These are phyloP conservation scores for Tipula vernalis DNA, from an alignment of 2,888 invertebrate species.

Conservation along the genomic window DNA sequence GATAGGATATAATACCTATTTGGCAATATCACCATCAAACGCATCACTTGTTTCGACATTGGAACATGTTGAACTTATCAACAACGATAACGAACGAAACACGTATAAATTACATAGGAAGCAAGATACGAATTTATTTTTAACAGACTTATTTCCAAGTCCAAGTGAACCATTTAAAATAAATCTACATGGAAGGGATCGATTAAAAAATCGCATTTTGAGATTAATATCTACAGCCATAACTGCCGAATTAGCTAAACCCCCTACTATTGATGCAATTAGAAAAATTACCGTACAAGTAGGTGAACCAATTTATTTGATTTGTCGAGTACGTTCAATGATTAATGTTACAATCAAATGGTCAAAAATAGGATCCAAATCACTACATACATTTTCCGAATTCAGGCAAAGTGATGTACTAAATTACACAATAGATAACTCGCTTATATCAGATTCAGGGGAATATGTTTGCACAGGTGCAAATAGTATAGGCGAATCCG, in stretches of 20 bases:
- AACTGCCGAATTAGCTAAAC: too few species aligned
- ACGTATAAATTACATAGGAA: neutral
- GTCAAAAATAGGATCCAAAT: neutral
- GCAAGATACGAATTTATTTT: neutral
- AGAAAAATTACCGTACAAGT: neutral
- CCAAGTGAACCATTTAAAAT: neutral
- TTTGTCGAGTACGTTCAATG: neutral
- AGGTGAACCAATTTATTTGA: neutral
- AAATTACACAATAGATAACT: neutral
- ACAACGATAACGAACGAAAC: neutral
- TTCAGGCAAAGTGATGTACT: neutral
- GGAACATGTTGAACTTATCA: neutral
- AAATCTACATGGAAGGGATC: neutral
- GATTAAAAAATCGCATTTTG: neutral
- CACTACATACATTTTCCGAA: neutral
- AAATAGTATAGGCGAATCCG: neutral
- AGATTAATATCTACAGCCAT: neutral
- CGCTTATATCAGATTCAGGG: neutral
- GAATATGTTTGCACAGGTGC: neutral
- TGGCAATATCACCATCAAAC: neutral
- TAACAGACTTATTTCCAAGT: neutral
- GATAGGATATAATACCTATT: neutral
- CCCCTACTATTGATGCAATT: neutral
- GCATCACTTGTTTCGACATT: too few species aligned
- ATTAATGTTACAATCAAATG: neutral